phyloP scores from a whole-genome alignment of 2,888 invertebrate species.

The Epistrophe grossulariae region DNA sequence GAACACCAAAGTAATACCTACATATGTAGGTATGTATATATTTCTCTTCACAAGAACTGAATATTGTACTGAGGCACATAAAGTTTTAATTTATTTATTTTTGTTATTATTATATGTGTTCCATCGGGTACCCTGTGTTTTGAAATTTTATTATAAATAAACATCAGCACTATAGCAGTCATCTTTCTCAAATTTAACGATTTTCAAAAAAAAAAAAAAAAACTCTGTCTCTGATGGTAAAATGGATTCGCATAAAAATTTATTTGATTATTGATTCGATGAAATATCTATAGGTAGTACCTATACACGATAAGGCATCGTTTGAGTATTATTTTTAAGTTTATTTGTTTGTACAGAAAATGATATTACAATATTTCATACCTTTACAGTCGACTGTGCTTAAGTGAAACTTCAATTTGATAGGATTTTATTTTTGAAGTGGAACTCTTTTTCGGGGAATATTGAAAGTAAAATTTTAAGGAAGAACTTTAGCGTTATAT shows the following conservation, averaged over 20 bases:
- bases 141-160: conserved; percentile 19
- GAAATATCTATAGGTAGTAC: conserved; percentile 8
- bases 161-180: background rate
- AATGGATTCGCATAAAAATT: conserved; percentile 62
- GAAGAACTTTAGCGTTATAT: no score
- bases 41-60: background rate
- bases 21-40: no score
- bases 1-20: background rate
- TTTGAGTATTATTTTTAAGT: background rate
- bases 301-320: background rate
- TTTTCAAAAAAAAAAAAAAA: conserved; percentile 23
- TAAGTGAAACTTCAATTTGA: background rate
- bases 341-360: background rate
- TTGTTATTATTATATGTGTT: conserved; percentile 1
- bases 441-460: no score
- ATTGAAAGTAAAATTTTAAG: no score
- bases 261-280: conserved; percentile 52
- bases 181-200: conserved; percentile 45
- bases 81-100: conserved; percentile 18
- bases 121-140: background rate
- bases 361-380: background rate
- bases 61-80: background rate
- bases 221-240: background rate
- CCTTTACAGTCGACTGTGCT: background rate
- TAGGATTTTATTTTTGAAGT: no score